A percentile compares a stretch with the other conserved stretches of the same genome.
phyloP scores from a whole-genome alignment of 2,113 vertebrate species.

The Sinosuthora webbiana region DNA sequence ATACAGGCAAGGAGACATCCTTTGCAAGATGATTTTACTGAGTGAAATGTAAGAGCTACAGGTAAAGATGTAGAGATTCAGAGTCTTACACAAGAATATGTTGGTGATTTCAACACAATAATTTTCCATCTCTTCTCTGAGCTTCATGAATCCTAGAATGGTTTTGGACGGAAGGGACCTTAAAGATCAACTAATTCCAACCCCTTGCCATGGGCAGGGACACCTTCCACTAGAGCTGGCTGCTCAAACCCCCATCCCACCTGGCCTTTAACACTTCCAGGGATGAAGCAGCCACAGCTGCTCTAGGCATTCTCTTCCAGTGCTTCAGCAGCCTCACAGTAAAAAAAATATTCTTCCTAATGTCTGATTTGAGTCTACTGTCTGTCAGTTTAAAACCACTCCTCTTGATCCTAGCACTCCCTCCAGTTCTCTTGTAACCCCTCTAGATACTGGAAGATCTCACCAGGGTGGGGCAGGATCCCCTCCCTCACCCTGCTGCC shows the following conservation, averaged over 20 bases:
- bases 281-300: background rate
- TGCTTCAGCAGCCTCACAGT: background rate
- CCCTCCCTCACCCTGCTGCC: background rate
- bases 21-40: background rate
- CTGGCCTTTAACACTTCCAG: background rate
- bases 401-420: background rate
- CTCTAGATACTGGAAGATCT: background rate
- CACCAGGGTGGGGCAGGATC: background rate
- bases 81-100: background rate
- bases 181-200: background rate
- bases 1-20: background rate
- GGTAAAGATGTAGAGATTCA: background rate
- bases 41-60: background rate
- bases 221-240: background rate
- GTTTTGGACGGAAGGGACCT: background rate
- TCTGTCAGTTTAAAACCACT: background rate
- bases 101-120: background rate
- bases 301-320: background rate
- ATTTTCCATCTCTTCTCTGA: background rate
- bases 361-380: background rate
- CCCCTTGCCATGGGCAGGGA: background rate
- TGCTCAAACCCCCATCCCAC: background rate
- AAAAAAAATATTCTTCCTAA: background rate
- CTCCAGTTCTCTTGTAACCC: background rate
- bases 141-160: background rate